A percentile compares a stretch with the other conserved stretches of the same genome.
Evolutionary conservation across 2,888 invertebrate species (phyloP).

Genomic region (Stenurella melanura): DNA sequence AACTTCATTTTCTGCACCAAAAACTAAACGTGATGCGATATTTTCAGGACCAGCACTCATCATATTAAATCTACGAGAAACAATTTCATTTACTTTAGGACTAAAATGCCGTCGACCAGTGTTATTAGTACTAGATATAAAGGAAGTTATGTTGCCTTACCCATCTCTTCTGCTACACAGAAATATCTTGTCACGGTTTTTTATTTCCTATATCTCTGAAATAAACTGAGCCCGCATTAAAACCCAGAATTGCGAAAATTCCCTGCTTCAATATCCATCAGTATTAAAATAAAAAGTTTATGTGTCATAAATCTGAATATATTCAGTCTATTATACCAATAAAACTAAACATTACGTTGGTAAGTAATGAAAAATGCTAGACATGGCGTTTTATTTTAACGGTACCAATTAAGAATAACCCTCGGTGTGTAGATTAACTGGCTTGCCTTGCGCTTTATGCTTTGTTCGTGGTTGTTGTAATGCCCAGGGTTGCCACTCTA

Average conservation of each 20-base stretch:
- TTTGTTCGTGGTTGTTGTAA: slow-evolving; percentile 49
- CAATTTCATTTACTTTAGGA: too few relatives aligned
- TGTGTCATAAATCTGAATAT: not conserved
- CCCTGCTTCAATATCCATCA: too few relatives aligned
- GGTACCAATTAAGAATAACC: slow-evolving; percentile 44
- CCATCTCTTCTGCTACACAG: too few relatives aligned
- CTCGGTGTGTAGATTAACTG: slow-evolving; percentile 46
- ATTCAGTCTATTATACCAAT: not conserved
- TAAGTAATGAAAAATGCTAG: slow-evolving; percentile 33
- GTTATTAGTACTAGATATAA: too few relatives aligned
- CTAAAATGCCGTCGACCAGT: too few relatives aligned
- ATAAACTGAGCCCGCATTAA: not conserved
- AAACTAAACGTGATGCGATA: too few relatives aligned
- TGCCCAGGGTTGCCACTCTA: slow-evolving; percentile 42
- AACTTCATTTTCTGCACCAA: too few relatives aligned
- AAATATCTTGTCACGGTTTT: too few relatives aligned
- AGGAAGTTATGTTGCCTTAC: too few relatives aligned
- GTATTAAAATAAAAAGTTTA: not conserved
- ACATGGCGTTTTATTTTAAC: slow-evolving; percentile 44
- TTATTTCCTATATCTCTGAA: too few relatives aligned
- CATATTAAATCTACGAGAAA: too few relatives aligned
- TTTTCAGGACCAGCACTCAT: too few relatives aligned
- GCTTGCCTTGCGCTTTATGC: slow-evolving; percentile 55
- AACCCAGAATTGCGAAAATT: not conserved
- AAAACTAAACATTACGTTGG: slow-evolving; percentile 13